Percentiles rank a stretch among this genome's conserved stretches.
Conservation (phyloP, 2,113 vertebrate genomes). For the Microcebus tavaratra region DNA sequence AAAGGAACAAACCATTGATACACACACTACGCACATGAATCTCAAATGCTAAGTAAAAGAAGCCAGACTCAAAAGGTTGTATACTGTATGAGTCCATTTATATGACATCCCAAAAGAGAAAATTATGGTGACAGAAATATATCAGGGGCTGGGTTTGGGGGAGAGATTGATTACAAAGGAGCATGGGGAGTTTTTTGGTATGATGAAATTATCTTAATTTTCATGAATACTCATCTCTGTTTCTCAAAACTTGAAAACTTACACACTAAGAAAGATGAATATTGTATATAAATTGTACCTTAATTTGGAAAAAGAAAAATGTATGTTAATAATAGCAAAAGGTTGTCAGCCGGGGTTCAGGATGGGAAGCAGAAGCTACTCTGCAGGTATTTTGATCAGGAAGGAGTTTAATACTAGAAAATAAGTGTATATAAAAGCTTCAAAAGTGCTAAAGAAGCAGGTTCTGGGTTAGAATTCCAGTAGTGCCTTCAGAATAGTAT, state of each 20-base stretch:
- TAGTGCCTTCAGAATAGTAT: not conserved
- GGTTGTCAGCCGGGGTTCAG: not conserved
- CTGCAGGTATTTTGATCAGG: conserved; percentile 34
- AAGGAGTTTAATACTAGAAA: not conserved
- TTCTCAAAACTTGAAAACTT: conserved; percentile 26
- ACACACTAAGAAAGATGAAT: not conserved
- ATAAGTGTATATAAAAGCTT: not conserved
- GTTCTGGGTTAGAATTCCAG: not conserved
- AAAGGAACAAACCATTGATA: not conserved
- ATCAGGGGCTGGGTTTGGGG: not conserved
- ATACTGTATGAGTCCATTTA: not conserved
- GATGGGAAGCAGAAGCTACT: conserved; percentile 24
- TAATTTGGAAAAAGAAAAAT: not conserved
- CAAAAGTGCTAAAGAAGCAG: not conserved
- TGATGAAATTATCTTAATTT: conserved; percentile 6
- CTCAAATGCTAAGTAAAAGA: not conserved
- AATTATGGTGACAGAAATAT: not conserved
- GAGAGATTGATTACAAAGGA: not conserved
- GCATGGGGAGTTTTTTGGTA: not conserved
- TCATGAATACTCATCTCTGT: not conserved
- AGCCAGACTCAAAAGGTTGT: not conserved
- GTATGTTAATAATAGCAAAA: conserved; percentile 24
- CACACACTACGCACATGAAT: not conserved
- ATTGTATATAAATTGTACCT: not conserved
- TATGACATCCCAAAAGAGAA: conserved; percentile 10